A percentile compares a stretch with the other conserved stretches of the same genome.
Evolutionary conservation across 53 echinoderm and acorn worm genomes (phyloP).

Genomic region (Zoroaster sp.): DNA sequence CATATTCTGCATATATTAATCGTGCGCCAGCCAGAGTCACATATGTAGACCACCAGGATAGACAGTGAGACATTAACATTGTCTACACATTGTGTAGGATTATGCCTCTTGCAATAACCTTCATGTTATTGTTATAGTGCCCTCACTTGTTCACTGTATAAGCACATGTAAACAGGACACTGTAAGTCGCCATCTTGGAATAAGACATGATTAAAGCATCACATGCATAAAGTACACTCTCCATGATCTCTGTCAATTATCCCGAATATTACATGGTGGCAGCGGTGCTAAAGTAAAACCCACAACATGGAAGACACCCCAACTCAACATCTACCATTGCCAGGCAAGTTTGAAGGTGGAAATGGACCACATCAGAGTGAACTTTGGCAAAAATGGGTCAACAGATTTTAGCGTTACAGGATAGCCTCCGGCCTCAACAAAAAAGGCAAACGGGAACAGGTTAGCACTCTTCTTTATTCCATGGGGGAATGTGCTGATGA

Average conservation of each 20-base stretch:
- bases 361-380: constrained; percentile 11
- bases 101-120: too few species aligned
- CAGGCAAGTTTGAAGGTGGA: neutral
- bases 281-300: neutral
- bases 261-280: constrained; percentile 39
- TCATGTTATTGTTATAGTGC: too few species aligned
- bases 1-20: too few species aligned
- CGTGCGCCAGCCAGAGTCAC: too few species aligned
- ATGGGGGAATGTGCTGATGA: constrained; percentile 70
- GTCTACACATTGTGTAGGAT: too few species aligned
- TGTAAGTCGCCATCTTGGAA: too few species aligned
- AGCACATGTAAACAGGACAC: too few species aligned
- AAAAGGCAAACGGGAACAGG: constrained; percentile 35
- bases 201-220: too few species aligned
- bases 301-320: neutral
- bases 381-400: constrained; percentile 65
- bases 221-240: too few species aligned
- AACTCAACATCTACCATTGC: constrained; percentile 14
- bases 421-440: constrained; percentile 37
- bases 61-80: too few species aligned
- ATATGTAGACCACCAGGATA: too few species aligned
- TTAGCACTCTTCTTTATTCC: constrained; percentile 58
- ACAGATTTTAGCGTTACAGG: constrained; percentile 55
- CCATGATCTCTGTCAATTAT: neutral
- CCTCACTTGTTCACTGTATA: too few species aligned